Percentiles rank a stretch among this genome's conserved stretches.
Evolutionary conservation across 2,113 vertebrate species (phyloP).

Genomic region (Corythaixoides concolor): DNA sequence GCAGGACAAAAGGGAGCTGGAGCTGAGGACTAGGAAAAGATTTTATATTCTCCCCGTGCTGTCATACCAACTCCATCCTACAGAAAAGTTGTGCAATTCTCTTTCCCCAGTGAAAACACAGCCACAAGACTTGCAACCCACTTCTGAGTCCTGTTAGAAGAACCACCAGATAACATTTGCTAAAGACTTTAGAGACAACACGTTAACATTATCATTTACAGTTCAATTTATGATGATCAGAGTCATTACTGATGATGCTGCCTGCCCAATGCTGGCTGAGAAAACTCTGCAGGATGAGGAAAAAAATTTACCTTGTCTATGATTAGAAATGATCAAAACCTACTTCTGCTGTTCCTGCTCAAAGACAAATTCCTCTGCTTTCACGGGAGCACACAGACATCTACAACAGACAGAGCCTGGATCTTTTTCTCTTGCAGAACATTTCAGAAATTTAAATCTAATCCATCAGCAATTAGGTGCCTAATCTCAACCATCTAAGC

Average conservation of each 20-base stretch:
- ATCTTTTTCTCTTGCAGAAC: not conserved
- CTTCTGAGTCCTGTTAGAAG: not conserved
- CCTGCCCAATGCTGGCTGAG: not conserved
- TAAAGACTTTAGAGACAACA: not conserved
- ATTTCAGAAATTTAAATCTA: not conserved
- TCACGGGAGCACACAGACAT: not conserved
- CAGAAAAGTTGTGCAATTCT: not conserved
- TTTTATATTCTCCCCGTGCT: not conserved
- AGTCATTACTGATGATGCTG: not conserved
- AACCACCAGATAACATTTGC: not conserved
- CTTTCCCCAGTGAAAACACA: not conserved
- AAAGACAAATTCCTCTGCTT: not conserved
- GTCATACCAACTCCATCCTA: not conserved
- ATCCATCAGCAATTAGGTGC: not conserved
- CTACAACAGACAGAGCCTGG: not conserved
- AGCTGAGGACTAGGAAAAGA: not conserved
- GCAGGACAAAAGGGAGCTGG: not conserved
- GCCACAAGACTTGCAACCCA: not conserved
- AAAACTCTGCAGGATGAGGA: not conserved
- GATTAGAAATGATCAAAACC: accelerated
- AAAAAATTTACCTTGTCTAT: not conserved
- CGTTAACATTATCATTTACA: not conserved
- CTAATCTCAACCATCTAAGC: not conserved
- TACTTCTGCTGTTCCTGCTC: not conserved
- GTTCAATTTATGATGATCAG: not conserved